Conservation (phyloP, 2,113 vertebrate species). For the Hystrix brachyura region DNA sequence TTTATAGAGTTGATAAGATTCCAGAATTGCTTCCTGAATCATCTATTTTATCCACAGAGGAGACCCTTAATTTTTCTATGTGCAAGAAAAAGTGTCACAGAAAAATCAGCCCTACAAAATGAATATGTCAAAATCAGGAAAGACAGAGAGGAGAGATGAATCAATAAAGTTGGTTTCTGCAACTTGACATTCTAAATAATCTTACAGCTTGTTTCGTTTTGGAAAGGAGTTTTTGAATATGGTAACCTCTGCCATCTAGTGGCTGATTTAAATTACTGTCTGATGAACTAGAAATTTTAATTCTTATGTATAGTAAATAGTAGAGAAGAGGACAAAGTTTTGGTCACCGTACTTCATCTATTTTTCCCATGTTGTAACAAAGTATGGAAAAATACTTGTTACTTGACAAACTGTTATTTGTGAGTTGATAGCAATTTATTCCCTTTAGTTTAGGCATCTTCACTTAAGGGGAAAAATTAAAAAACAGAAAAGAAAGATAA, state of each 20-base stretch:
- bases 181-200: conserved; percentile 17
- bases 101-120: background rate
- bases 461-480: background rate
- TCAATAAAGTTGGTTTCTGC: conserved; percentile 42
- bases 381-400: background rate
- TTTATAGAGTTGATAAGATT: conserved; percentile 66
- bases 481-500: background rate
- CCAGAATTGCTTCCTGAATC: conserved; percentile 64
- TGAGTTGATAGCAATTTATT: background rate
- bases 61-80: conserved; percentile 21
- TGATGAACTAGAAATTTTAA: background rate
- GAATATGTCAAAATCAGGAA: conserved; percentile 35
- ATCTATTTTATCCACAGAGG: background rate
- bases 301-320: background rate
- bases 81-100: background rate
- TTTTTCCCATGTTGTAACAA: background rate
- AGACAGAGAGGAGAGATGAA: background rate
- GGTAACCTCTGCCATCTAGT: conserved; percentile 81
- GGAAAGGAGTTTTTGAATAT: conserved; percentile 17
- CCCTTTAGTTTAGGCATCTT: background rate
- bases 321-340: background rate
- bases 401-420: background rate
- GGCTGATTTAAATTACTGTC: conserved; percentile 33
- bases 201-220: conserved; percentile 34
- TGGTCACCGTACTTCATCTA: background rate